Percentiles rank a stretch among this genome's conserved stretches.
These are phyloP conservation scores for Calliphora vicina DNA, from an alignment of 1,140 invertebrate species.

Conservation along the genomic window DNA sequence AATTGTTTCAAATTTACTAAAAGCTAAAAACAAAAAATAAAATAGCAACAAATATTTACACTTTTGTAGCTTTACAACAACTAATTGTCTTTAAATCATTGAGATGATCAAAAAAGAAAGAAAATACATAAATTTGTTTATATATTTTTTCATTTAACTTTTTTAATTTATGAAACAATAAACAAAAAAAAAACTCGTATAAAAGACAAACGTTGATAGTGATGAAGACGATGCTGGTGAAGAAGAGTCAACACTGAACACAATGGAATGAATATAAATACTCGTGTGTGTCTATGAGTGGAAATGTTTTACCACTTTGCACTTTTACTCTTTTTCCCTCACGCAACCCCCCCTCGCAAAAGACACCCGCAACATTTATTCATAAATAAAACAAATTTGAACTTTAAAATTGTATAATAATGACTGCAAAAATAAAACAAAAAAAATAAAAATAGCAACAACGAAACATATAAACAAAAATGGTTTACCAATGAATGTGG, in stretches of 20 bases:
- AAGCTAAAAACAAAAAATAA: not conserved
- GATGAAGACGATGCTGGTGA: not conserved
- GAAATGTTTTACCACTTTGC: not conserved
- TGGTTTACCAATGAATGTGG: not conserved
- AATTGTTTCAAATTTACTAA: not conserved
- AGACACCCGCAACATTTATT: not conserved
- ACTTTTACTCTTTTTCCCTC: not conserved
- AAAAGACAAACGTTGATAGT: not conserved
- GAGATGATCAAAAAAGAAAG: not conserved
- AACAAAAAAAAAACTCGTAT: not conserved
- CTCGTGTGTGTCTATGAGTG: not conserved
- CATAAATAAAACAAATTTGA: not conserved
- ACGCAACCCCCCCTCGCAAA: not conserved
- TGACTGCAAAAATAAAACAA: not conserved
- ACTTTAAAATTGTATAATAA: constrained; percentile 2
- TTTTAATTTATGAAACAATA: not conserved
- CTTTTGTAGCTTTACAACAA: not conserved
- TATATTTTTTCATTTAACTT: not conserved
- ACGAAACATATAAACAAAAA: not conserved
- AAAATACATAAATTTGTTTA: not conserved
- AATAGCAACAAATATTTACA: not conserved
- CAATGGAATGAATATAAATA: not conserved
- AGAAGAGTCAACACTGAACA: not conserved
- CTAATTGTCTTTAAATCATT: not conserved
- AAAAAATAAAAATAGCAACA: not conserved